Percentiles rank a stretch among this genome's conserved stretches.
phyloP scores from a whole-genome alignment of 2,888 invertebrate species.

The Dromius quadrimaculatus region DNA sequence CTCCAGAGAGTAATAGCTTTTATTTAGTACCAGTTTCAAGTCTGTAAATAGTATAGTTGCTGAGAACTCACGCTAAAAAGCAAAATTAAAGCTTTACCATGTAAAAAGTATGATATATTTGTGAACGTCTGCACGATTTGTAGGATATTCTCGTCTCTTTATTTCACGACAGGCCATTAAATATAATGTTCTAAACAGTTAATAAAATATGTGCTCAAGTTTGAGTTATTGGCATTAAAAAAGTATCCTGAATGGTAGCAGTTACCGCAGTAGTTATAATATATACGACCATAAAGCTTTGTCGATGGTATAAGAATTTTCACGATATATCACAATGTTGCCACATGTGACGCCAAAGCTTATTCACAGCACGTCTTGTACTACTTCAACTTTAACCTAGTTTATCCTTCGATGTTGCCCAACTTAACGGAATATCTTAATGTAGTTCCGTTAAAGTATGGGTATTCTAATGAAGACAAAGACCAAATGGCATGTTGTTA shows the following conservation, averaged over 20 bases:
- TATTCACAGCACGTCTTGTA: conserved; percentile 41
- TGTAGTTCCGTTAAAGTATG: conserved; percentile 1
- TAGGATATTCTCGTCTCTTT: too few relatives aligned
- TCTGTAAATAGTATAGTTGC: too few relatives aligned
- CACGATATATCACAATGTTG: conserved; percentile 34
- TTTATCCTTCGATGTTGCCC: conserved; percentile 20
- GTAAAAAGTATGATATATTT: too few relatives aligned
- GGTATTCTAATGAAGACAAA: background rate
- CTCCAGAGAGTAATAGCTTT: too few relatives aligned
- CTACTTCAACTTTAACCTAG: conserved; percentile 43
- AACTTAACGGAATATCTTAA: conserved; percentile 44
- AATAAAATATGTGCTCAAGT: conserved; percentile 2
- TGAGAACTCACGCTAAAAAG: too few relatives aligned
- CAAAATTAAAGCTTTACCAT: too few relatives aligned
- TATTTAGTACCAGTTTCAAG: too few relatives aligned
- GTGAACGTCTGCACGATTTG: too few relatives aligned
- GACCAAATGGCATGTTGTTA: background rate
- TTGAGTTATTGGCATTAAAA: conserved; percentile 17
- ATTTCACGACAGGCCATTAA: too few relatives aligned
- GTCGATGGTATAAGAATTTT: conserved; percentile 33
- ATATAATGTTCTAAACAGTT: conserved; percentile 9
- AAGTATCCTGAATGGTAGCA: background rate
- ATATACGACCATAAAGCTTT: conserved; percentile 22
- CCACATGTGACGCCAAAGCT: conserved; percentile 37
- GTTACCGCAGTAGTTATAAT: background rate